Conservation (phyloP, 2,888 invertebrate species). For the Itoplectis maculator region DNA sequence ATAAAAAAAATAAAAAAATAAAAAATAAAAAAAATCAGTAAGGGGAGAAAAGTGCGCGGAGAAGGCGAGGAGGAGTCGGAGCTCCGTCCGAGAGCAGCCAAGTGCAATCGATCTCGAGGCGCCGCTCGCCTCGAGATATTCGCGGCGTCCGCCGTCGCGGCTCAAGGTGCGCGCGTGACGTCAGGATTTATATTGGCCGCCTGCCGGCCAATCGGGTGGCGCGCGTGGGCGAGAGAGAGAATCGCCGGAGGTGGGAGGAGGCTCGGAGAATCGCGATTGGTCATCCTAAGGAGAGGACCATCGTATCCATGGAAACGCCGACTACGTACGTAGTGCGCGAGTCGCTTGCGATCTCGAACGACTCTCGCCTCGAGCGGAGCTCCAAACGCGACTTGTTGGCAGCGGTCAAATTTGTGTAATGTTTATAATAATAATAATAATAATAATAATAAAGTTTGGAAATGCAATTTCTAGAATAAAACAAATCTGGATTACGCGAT, state of each 20-base stretch:
- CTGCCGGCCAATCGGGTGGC: slow-evolving; percentile 73
- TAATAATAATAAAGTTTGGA: too few species aligned
- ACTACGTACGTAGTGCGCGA: too few species aligned
- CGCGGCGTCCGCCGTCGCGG: slow-evolving; percentile 46
- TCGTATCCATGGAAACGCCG: slow-evolving; percentile 81
- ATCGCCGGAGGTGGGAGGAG: slow-evolving; percentile 76
- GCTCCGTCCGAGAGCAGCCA: slow-evolving; percentile 33
- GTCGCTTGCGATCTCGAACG: not conserved
- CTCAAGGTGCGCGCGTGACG: slow-evolving; percentile 71
- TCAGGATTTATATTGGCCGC: slow-evolving; percentile 72
- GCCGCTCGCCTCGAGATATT: slow-evolving; percentile 54
- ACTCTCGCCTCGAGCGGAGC: not conserved
- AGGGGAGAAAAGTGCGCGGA: not conserved
- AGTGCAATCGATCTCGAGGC: slow-evolving; percentile 70
- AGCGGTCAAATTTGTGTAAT: not conserved
- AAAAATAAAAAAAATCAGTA: not conserved
- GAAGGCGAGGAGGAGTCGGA: not conserved
- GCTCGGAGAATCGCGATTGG: slow-evolving; percentile 78
- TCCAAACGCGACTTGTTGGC: not conserved
- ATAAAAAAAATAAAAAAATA: not conserved
- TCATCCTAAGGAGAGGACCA: slow-evolving; percentile 77
- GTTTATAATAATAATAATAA: not conserved
- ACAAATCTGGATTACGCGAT: too few species aligned
- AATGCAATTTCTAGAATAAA: too few species aligned
- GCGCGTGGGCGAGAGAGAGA: slow-evolving; percentile 58